Conservation (phyloP, 2,888 invertebrate species). For the Clunio marinus region DNA sequence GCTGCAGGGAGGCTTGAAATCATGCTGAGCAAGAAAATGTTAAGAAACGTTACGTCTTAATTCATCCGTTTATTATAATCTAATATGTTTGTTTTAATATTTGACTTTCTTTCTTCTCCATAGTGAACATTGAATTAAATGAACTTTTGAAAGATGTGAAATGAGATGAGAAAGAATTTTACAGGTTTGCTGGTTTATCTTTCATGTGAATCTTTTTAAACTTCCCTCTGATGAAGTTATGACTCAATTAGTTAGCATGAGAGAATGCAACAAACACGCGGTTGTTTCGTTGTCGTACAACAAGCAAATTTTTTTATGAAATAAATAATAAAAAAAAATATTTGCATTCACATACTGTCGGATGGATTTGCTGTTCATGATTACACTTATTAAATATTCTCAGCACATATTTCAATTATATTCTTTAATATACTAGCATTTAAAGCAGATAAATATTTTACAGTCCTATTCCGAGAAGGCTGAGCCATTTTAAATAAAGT, state of each 20-base stretch:
- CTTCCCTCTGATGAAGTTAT: background rate
- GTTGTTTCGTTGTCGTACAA: too few species aligned
- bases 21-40: slow-evolving; percentile 28
- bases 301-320: too few species aligned
- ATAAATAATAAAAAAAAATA: too few species aligned
- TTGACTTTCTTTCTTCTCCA: background rate
- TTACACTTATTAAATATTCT: slow-evolving; percentile 11
- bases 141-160: background rate
- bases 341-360: slow-evolving; percentile 5
- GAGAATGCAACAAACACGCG: too few species aligned
- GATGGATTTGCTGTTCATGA: too few species aligned
- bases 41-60: background rate
- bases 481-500: background rate
- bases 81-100: slow-evolving; percentile 23
- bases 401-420: slow-evolving; percentile 2
- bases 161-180: background rate
- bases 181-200: slow-evolving; percentile 1
- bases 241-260: slow-evolving; percentile 14
- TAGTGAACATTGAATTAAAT: slow-evolving; percentile 20
- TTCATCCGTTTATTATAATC: background rate
- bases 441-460: slow-evolving; percentile 27
- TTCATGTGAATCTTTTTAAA: background rate
- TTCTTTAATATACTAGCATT: background rate
- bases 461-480: slow-evolving; percentile 19
- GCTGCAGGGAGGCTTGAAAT: slow-evolving; percentile 1